Conservation (phyloP, 2,888 invertebrate genomes). For the Philaethria dido region DNA sequence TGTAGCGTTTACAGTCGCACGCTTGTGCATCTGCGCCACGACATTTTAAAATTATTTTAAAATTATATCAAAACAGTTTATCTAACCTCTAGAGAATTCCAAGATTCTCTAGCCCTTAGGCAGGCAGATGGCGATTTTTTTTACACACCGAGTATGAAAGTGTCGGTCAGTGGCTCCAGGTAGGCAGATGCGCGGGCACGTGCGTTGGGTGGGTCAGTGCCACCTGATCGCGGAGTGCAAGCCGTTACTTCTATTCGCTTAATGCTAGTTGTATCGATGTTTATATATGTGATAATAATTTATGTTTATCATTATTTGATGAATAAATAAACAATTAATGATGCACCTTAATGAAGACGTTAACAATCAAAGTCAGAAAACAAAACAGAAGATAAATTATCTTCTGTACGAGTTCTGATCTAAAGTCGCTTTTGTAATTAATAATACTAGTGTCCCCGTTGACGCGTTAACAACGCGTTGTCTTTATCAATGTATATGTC, state of each 20-base stretch:
- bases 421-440: too few relatives aligned
- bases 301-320: not conserved
- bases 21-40: too few relatives aligned
- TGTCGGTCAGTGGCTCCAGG: slow-evolving; percentile 50
- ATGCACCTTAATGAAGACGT: too few relatives aligned
- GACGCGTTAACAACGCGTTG: too few relatives aligned
- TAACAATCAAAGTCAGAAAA: too few relatives aligned
- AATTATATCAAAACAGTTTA: not conserved
- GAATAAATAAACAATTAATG: not conserved
- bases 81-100: slow-evolving; percentile 25
- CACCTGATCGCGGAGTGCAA: slow-evolving; percentile 27
- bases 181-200: slow-evolving; percentile 71
- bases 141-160: slow-evolving; percentile 35
- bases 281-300: not conserved
- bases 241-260: slow-evolving; percentile 11
- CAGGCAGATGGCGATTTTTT: slow-evolving; percentile 27
- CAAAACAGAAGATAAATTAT: too few relatives aligned
- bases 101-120: slow-evolving; percentile 23
- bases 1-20: too few relatives aligned
- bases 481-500: too few relatives aligned
- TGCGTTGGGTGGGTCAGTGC: slow-evolving; percentile 53
- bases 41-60: not conserved
- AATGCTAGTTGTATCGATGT: slow-evolving; percentile 7
- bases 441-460: too few relatives aligned
- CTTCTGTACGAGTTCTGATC: too few relatives aligned